Conservation (phyloP, 2,888 invertebrate species). For the Hirtodrosophila histrioides region DNA sequence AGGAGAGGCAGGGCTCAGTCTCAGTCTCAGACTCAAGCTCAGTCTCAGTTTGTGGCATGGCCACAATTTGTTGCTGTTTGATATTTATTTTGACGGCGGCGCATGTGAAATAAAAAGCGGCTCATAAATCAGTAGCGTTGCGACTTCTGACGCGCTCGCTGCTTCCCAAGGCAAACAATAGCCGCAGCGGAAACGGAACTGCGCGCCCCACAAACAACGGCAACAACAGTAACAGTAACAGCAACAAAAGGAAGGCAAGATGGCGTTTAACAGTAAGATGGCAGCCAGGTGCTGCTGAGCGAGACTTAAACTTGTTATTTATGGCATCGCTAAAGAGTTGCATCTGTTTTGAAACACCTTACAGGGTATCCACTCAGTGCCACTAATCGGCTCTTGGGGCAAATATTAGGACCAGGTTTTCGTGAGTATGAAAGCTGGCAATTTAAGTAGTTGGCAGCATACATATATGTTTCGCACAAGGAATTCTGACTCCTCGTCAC, state of each 20-base stretch:
- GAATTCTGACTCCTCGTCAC: too few relatives aligned
- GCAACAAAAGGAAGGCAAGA: slow-evolving; percentile 33
- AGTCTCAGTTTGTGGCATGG: not conserved
- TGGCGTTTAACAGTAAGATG: slow-evolving; percentile 24
- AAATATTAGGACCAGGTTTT: not conserved
- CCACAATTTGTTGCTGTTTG: slow-evolving; percentile 75
- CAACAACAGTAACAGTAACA: slow-evolving; percentile 22
- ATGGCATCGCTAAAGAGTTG: slow-evolving; percentile 55
- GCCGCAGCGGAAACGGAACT: slow-evolving; percentile 60
- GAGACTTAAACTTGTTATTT: slow-evolving; percentile 70
- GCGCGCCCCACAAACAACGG: slow-evolving; percentile 20
- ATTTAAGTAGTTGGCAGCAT: too few relatives aligned
- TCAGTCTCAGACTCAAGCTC: too few relatives aligned
- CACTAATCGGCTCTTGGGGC: slow-evolving; percentile 33
- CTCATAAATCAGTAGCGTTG: slow-evolving; percentile 70
- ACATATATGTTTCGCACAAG: too few relatives aligned
- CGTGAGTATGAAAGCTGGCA: too few relatives aligned
- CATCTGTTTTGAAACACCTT: slow-evolving; percentile 32
- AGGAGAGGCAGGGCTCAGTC: slow-evolving; percentile 10
- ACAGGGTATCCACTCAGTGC: slow-evolving; percentile 4
- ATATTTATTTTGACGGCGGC: slow-evolving; percentile 68
- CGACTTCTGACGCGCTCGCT: slow-evolving; percentile 36
- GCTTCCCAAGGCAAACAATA: slow-evolving; percentile 33
- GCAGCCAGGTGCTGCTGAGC: slow-evolving; percentile 53
- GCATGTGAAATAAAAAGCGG: slow-evolving; percentile 51